Percentiles rank a stretch among this genome's conserved stretches.
These are phyloP conservation scores for Festucalex cinctus DNA, from an alignment of 2,113 vertebrate species.

Conservation along the genomic window DNA sequence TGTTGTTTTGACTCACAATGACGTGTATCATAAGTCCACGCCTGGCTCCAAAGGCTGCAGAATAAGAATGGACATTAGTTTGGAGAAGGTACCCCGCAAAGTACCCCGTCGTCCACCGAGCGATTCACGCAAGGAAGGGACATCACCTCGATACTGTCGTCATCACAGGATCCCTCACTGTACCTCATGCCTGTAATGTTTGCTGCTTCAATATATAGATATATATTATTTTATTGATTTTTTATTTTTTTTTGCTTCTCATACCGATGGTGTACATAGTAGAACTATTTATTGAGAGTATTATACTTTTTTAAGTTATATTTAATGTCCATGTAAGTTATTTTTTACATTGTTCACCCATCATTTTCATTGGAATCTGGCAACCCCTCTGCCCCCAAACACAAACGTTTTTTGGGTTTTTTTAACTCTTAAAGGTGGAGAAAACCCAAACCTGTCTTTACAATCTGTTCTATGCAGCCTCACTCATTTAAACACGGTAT, in stretches of 20 bases:
- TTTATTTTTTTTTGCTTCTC: constrained; percentile 87
- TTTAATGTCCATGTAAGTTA: constrained; percentile 99
- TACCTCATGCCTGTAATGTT: constrained; percentile 96
- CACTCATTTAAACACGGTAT: no score
- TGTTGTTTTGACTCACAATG: constrained; percentile 1
- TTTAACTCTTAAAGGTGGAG: not conserved
- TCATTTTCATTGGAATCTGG: constrained; percentile 47
- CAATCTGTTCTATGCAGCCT: not conserved
- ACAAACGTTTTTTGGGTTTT: not conserved
- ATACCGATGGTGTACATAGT: constrained; percentile 99
- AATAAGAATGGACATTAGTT: constrained; percentile 75
- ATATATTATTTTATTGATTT: constrained; percentile 81
- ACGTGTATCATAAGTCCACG: constrained; percentile 18
- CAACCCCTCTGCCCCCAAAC: not conserved
- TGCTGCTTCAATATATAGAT: constrained; percentile 87
- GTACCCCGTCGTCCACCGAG: constrained; percentile 71
- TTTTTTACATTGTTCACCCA: constrained; percentile 92
- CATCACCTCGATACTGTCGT: constrained; percentile 87
- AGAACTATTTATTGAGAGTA: constrained; percentile 99
- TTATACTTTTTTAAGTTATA: constrained; percentile 99
- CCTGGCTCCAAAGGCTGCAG: constrained; percentile 24
- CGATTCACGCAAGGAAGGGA: constrained; percentile 74
- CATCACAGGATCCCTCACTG: constrained; percentile 85
- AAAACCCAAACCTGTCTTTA: constrained; percentile 24
- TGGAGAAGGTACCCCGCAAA: constrained; percentile 77